Conservation (phyloP, 1,140 invertebrate genomes). For the Hormaphis cornu region DNA sequence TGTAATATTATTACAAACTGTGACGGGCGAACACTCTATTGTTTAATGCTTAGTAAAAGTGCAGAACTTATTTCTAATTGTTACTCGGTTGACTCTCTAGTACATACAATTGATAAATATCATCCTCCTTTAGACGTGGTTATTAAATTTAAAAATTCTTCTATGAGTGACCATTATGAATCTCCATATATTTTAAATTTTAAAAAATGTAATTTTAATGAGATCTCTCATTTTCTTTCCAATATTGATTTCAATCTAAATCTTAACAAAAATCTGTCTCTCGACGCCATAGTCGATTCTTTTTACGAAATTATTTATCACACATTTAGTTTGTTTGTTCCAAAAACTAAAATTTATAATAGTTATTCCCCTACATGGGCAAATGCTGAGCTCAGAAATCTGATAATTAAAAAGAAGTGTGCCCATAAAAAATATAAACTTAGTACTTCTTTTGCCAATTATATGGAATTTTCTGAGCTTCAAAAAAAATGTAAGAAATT, state of each 20-base stretch:
- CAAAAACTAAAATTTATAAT: neutral
- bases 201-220: no score
- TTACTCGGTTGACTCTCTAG: neutral
- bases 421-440: neutral
- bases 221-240: neutral
- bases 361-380: neutral
- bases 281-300: neutral
- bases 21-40: neutral
- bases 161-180: neutral
- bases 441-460: neutral
- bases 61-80: neutral
- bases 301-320: constrained; percentile 1
- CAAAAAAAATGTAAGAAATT: neutral
- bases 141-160: neutral
- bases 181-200: neutral
- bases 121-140: neutral
- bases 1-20: neutral
- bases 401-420: neutral
- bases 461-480: neutral
- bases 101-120: neutral
- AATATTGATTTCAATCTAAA: neutral
- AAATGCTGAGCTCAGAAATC: neutral
- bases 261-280: neutral
- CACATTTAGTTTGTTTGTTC: neutral
- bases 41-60: neutral